Conservation (phyloP, 2,113 vertebrate species). For the Haemorhous mexicanus region DNA sequence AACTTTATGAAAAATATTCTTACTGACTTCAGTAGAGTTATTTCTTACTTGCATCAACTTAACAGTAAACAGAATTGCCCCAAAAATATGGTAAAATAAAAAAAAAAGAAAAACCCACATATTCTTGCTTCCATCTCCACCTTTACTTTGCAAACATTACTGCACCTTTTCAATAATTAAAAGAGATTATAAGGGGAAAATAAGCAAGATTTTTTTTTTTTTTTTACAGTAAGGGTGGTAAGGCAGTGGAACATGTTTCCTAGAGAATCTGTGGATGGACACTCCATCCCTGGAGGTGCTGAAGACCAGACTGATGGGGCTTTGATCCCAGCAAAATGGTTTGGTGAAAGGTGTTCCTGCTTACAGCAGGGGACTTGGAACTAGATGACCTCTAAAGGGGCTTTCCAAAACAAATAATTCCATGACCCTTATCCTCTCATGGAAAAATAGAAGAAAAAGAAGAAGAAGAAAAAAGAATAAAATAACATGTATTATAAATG, state of each 20-base stretch:
- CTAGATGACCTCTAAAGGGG: neutral
- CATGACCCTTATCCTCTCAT: neutral
- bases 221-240: neutral
- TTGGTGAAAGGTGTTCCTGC: neutral
- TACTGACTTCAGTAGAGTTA: neutral
- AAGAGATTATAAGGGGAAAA: fast-evolving
- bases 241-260: neutral
- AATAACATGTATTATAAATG: neutral
- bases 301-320: neutral
- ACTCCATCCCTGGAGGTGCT: neutral
- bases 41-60: neutral
- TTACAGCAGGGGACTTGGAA: neutral
- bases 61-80: neutral
- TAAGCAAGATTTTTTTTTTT: neutral
- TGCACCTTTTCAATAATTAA: neutral
- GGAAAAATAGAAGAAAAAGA: neutral
- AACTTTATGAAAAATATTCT: neutral
- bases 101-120: fast-evolving
- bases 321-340: neutral
- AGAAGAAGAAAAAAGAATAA: fast-evolving
- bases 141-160: neutral
- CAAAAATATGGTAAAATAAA: neutral
- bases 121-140: neutral
- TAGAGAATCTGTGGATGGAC: neutral
- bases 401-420: neutral